phyloP scores from a whole-genome alignment of 2,113 vertebrate species.

The Urocolius indicus region DNA sequence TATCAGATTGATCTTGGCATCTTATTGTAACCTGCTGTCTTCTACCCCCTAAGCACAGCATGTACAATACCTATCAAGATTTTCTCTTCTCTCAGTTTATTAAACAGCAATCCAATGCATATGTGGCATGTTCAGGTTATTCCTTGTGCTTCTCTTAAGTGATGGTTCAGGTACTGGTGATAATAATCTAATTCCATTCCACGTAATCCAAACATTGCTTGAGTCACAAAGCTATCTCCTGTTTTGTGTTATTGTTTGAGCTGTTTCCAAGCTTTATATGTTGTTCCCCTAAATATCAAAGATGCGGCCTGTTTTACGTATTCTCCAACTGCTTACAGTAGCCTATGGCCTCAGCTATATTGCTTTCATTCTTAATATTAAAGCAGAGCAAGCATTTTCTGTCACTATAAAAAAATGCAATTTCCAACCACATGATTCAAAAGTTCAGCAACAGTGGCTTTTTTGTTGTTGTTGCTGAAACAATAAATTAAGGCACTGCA shows the following conservation, averaged over 20 bases:
- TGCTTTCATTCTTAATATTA: background rate
- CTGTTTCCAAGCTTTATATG: background rate
- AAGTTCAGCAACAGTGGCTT: background rate
- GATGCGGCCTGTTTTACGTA: background rate
- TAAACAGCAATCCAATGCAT: background rate
- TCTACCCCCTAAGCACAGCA: background rate
- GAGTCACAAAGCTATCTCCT: background rate
- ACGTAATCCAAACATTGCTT: background rate
- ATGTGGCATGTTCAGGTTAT: background rate
- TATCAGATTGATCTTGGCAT: background rate
- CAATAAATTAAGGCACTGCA: background rate
- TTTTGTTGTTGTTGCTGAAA: background rate
- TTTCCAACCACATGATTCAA: background rate
- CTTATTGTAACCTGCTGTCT: background rate
- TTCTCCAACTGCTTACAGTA: background rate
- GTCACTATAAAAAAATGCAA: background rate
- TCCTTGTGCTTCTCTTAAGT: background rate
- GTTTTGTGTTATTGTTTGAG: background rate
- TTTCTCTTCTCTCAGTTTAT: background rate
- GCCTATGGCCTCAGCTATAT: background rate
- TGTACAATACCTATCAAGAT: background rate
- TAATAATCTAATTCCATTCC: background rate
- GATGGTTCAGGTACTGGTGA: background rate
- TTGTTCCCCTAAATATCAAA: background rate
- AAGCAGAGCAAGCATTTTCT: background rate